Evolutionary conservation across 2,797 vertebrate genomes (phyloP), one percentile per base, ranked within the genome.

Genomic region (Valencia hispanica): DNA sequence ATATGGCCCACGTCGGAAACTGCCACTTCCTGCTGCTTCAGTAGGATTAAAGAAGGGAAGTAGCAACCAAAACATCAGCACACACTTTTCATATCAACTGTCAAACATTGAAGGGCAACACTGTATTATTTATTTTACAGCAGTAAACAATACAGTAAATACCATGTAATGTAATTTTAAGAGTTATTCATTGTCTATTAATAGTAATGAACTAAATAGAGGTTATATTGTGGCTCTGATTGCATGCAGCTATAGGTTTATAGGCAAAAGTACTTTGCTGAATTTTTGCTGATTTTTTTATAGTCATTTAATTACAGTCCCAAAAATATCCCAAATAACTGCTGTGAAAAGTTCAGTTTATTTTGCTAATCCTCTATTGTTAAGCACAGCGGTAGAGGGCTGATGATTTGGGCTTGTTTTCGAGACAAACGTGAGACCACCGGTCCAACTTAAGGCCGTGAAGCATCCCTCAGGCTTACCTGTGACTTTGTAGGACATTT

Each of bases 401-500:
- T 20, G 20, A 50, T 45, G 20, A 50, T 50, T 5, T 50, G 48
- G 48, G 48, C 48, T 50, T 50, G 48, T 50, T 50, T 20, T 50
- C n/a, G n/a, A n/a, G n/a, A n/a, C n/a, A n/a, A n/a, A n/a, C n/a
- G 43, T 45, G 43, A 45, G 43, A 12, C 43, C 43, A 45, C 43
- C 43, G 11, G 43, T 45, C 12, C 10, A 45, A 45, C 43, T 11
- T 25, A 27, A 4, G 22, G 8, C 36, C 1, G 39, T 68, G 12
- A 68, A 57, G 68, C 14, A 41, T 22, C 25, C 47, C 0, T 12
- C 65, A 27, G 10, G 9, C 72, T 2, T 92, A 98, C 98, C 97
- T 95, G 97, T 98, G 51, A 97, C 92, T 83, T 96, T 97, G 81
- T 97, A 98, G 0, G 97, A 99, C 75, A 93, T 95, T 75, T 98